Evolutionary conservation across 2,113 vertebrate genomes (phyloP).

Genomic region (Otolemur garnettii): DNA sequence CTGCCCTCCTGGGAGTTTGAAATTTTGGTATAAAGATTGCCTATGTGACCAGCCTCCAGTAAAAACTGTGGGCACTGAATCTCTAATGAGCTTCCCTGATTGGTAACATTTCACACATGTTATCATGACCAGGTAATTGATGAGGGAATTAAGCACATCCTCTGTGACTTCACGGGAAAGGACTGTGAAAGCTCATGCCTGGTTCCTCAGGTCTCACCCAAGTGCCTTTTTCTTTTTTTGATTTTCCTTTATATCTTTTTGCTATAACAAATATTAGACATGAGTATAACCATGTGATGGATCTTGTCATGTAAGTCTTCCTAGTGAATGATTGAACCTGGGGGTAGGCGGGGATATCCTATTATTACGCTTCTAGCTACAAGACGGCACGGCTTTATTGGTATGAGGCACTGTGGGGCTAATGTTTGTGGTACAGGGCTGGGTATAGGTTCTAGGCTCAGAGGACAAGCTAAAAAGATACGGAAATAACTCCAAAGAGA

Average conservation of each 20-base stretch:
- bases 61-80: neutral
- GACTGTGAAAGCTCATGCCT: neutral
- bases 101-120: neutral
- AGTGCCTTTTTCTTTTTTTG: neutral
- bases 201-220: neutral
- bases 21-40: neutral
- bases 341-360: too few relatives aligned
- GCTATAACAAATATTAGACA: neutral
- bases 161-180: neutral
- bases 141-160: neutral
- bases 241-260: neutral
- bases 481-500: neutral
- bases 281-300: neutral
- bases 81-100: neutral
- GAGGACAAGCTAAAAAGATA: neutral
- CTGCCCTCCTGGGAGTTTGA: neutral
- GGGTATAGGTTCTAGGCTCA: neutral
- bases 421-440: neutral
- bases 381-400: neutral
- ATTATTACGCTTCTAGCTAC: neutral
- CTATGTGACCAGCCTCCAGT: neutral
- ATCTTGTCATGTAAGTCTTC: neutral
- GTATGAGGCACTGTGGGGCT: neutral
- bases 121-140: neutral
- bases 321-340: neutral